Base-by-base conservation (phyloP, 2,888 invertebrate genomes). In the Nomada ruficornis region DNA sequence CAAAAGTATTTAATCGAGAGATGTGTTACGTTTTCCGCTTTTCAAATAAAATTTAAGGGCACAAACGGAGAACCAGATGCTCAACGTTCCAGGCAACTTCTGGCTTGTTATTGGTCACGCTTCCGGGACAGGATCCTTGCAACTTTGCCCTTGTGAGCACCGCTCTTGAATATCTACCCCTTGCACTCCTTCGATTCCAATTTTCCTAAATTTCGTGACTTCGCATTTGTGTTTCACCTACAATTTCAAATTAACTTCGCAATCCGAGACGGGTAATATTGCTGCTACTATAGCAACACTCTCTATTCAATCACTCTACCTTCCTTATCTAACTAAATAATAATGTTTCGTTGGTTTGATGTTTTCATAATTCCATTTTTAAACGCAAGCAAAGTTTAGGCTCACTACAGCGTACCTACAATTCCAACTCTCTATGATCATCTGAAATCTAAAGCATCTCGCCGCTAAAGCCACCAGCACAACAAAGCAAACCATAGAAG, bases 151-250 rank as follows among this genome's bases (percentile, higher is more conserved):
- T 13, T 26, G 65, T 3, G 65, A n/a, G n/a, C 47, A 29, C 65
- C 15, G 13, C 13, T 29, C 50, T 65, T 50, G 65, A 52, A 29
- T 65, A 65, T 50, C 65, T 29, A 29, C 7, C 29, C n/a, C 50
- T 52, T 50, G 50, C 50, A 65, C 29, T 65, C 52, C 11, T 65
- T 52, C 50, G 50, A 65, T 50, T 65, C 65, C 29, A 65, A 52
- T 65, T 65, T n/a, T 29, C 26, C 50, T n/a, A 50, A 23, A 9
- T 29, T 18, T 26, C 29, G 29, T 20, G 52, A 50, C 29, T 20
- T 29, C n/a, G 9, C 5, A 29, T 23, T 65, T 9, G n/a, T 29
- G n/a, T 13, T n/a, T 7, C 65, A 9, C 2, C 0, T 52, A 26
- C 50, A 52, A 52, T 65, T 65, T 20, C 23, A 44, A 63, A 63